Percentiles rank a stretch among this genome's conserved stretches.
phyloP scores from a whole-genome alignment of 2,888 invertebrate genomes.

The Eupithecia insigniata region DNA sequence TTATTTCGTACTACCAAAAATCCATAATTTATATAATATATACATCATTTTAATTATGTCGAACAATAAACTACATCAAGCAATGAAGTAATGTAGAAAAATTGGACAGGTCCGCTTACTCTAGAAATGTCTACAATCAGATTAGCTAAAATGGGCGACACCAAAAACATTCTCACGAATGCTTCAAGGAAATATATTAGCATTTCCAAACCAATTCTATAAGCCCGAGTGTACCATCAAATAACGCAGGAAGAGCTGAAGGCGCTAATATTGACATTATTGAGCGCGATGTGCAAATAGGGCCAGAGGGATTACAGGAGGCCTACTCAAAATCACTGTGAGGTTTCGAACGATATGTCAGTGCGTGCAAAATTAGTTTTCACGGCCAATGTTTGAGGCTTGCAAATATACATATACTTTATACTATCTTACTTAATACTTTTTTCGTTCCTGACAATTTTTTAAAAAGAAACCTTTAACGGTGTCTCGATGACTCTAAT shows the following conservation, averaged over 20 bases:
- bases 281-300: slow-evolving; percentile 55
- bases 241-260: slow-evolving; percentile 42
- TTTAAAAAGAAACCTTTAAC: too few species aligned
- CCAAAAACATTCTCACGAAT: slow-evolving; percentile 9
- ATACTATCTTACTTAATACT: too few species aligned
- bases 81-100: neutral
- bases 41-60: too few species aligned
- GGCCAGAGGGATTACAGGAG: slow-evolving; percentile 47
- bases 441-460: too few species aligned
- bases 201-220: slow-evolving; percentile 30
- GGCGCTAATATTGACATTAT: slow-evolving; percentile 58
- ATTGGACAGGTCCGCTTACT: neutral
- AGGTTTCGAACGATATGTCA: neutral
- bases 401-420: too few species aligned
- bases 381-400: neutral
- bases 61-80: neutral
- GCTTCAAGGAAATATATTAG: slow-evolving; percentile 23
- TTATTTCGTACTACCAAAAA: too few species aligned
- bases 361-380: neutral
- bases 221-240: slow-evolving; percentile 26
- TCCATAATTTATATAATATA: too few species aligned
- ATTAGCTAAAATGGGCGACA: slow-evolving; percentile 9
- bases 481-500: too few species aligned
- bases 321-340: slow-evolving; percentile 9
- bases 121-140: neutral